Conservation (phyloP, 1,140 invertebrate genomes). For the Melipona quadrifasciata region DNA sequence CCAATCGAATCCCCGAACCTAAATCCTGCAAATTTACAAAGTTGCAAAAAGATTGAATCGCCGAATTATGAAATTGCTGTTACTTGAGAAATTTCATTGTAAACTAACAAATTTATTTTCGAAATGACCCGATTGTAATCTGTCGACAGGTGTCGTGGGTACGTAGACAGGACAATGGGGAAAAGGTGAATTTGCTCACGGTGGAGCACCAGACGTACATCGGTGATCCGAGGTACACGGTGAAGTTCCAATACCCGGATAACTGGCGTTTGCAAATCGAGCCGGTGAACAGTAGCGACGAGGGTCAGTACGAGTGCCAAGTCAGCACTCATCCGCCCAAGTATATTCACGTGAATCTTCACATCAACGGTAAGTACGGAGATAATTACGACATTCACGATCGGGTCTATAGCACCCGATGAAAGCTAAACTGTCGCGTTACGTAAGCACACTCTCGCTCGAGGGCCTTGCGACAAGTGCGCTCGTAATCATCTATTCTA, state of each 20-base stretch:
- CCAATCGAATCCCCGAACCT: no score
- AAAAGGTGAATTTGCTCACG: constrained; percentile 86
- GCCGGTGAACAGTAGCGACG: constrained; percentile 86
- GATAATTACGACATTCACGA: background rate
- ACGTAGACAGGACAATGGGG: constrained; percentile 84
- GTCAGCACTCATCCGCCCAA: constrained; percentile 89
- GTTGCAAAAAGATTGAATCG: no score
- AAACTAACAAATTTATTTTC: no score
- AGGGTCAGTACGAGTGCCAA: constrained; percentile 89
- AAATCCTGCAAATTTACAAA: no score
- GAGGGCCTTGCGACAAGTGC: no score
- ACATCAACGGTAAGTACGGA: constrained; percentile 86
- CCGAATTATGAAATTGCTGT: no score
- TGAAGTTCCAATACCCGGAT: constrained; percentile 89
- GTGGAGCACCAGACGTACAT: constrained; percentile 88
- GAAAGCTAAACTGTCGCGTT: background rate
- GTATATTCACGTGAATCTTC: constrained; percentile 87
- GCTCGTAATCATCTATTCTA: no score
- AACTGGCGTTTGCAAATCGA: constrained; percentile 89
- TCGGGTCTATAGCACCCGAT: background rate
- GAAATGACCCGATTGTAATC: background rate
- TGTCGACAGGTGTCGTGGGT: constrained; percentile 87
- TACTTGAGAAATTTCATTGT: no score
- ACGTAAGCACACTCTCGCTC: no score
- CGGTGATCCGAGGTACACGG: constrained; percentile 87